phyloP scores from a whole-genome alignment of 1,140 invertebrate genomes.

The Tetramorium simillimum region DNA sequence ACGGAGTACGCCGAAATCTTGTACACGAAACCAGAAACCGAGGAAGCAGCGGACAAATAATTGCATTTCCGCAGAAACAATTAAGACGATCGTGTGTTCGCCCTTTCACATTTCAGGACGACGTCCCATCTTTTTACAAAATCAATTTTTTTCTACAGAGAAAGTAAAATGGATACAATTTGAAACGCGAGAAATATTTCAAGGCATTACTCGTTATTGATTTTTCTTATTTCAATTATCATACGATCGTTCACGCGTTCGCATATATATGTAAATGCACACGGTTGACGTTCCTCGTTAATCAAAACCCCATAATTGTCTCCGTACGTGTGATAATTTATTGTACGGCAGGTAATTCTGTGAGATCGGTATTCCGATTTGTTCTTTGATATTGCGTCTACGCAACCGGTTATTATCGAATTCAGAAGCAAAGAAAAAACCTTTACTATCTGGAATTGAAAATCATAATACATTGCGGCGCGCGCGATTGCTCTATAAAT shows the following conservation, averaged over 20 bases:
- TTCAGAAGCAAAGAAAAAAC: background rate
- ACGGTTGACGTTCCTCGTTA: background rate
- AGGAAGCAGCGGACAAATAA: conserved; percentile 75
- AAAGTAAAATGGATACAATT: background rate
- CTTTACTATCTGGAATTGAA: background rate
- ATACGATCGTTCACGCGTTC: background rate
- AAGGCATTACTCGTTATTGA: background rate
- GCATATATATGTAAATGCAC: background rate
- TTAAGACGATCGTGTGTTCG: conserved; percentile 2
- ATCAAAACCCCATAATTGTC: background rate
- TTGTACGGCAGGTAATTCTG: conserved; percentile 30
- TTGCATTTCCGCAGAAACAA: background rate
- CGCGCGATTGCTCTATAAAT: conserved; percentile 17
- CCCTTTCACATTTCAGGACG: background rate
- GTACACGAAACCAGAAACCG: conserved; percentile 82
- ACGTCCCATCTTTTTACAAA: background rate
- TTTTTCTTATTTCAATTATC: background rate
- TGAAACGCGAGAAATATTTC: background rate
- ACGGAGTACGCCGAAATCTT: conserved; percentile 87
- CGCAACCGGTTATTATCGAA: background rate
- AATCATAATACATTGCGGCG: background rate
- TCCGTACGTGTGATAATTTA: conserved; percentile 53
- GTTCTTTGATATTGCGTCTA: conserved; percentile 1
- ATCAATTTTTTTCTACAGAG: background rate
- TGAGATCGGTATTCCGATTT: conserved; percentile 11